Conservation (phyloP, 2,113 vertebrate species). For the Tragulus kanchil region DNA sequence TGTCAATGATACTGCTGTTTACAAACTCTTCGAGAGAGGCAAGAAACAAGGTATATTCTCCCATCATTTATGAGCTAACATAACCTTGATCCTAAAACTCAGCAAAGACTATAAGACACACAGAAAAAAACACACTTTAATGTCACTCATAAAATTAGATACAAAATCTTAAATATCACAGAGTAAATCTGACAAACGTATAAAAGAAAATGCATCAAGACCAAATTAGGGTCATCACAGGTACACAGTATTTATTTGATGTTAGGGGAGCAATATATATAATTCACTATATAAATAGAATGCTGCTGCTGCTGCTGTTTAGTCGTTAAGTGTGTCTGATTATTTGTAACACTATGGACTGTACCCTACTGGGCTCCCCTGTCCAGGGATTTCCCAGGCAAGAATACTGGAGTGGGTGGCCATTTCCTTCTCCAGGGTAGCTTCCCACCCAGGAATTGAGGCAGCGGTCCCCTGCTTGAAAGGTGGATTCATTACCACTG, state of each 20-base stretch:
- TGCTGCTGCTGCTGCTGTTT: background rate
- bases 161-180: background rate
- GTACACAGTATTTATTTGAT: background rate
- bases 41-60: background rate
- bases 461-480: rapidly evolving
- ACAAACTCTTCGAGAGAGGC: background rate
- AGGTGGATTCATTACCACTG: background rate
- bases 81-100: background rate
- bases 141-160: background rate
- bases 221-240: background rate
- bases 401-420: background rate
- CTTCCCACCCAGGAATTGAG: background rate
- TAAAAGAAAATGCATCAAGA: background rate
- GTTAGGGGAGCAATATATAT: background rate
- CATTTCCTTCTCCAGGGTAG: background rate
- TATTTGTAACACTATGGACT: background rate
- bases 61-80: background rate
- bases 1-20: background rate
- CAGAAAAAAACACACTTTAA: background rate
- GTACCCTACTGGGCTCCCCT: background rate
- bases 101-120: background rate
- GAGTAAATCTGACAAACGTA: background rate
- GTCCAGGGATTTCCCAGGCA: background rate
- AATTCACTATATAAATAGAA: background rate
- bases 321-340: background rate